These are phyloP conservation scores for Archips crataeganus DNA, from an alignment of 2,888 invertebrate genomes.

Conservation along the genomic window DNA sequence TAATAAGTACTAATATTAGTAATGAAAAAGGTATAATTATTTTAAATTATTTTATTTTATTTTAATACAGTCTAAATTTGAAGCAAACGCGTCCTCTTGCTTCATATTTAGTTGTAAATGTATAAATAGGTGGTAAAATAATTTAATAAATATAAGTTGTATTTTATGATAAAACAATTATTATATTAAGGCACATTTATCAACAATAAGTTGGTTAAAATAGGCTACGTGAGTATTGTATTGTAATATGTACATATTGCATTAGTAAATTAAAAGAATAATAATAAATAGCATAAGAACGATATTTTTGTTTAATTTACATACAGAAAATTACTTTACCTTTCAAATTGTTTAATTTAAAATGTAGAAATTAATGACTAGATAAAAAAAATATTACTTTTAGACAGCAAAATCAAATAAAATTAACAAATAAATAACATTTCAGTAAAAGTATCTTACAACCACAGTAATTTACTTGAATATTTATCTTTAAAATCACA, in stretches of 20 bases:
- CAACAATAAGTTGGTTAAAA: background rate
- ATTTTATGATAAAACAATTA: constrained; percentile 27
- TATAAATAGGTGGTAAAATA: constrained; percentile 19
- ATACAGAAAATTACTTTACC: background rate
- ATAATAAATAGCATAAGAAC: constrained; percentile 32
- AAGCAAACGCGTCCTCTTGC: constrained; percentile 48
- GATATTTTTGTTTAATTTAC: constrained; percentile 19
- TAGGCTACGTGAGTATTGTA: constrained; percentile 33
- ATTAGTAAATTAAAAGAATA: constrained; percentile 45
- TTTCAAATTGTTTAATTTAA: background rate
- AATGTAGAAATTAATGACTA: constrained; percentile 35
- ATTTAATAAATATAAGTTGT: constrained; percentile 8
- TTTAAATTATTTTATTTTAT: constrained; percentile 26
- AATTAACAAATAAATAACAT: background rate
- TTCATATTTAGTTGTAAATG: constrained; percentile 34
- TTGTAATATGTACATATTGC: constrained; percentile 66
- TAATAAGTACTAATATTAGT: constrained; percentile 15
- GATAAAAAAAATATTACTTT: constrained; percentile 10
- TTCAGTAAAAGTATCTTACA: background rate
- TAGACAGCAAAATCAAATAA: background rate
- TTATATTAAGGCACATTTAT: constrained; percentile 38
- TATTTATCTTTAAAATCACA: background rate
- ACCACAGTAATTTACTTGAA: too few relatives aligned
- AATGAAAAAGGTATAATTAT: background rate
- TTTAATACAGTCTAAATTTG: constrained; percentile 33